phyloP scores from a whole-genome alignment of 2,888 invertebrate species.

The Andrena haemorrhoa region DNA sequence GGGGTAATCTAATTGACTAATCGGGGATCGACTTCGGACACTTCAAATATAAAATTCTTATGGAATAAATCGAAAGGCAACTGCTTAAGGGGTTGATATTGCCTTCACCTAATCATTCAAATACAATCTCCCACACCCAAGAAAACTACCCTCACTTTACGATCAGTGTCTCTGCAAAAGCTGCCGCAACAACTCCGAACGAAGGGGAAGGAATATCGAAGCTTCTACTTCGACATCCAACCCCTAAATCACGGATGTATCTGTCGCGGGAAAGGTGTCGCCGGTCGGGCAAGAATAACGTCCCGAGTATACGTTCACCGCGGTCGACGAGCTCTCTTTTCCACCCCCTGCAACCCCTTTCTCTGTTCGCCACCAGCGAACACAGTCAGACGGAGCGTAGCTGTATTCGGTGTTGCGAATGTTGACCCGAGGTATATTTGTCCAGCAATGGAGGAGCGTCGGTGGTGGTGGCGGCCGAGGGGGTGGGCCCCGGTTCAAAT shows the following conservation, averaged over 20 bases:
- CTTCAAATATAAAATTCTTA: background rate
- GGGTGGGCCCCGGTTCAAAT: constrained; percentile 65
- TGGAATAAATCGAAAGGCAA: too few relatives aligned
- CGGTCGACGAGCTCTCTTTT: constrained; percentile 50
- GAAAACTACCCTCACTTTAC: too few relatives aligned
- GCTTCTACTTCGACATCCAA: background rate
- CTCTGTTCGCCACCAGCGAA: constrained; percentile 46
- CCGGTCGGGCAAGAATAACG: constrained; percentile 12
- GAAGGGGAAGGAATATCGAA: background rate
- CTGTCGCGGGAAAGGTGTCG: constrained; percentile 5
- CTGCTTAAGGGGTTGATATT: too few relatives aligned
- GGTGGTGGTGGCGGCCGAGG: constrained; percentile 46
- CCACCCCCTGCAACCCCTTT: constrained; percentile 29
- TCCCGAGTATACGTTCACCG: constrained; percentile 38
- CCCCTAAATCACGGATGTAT: background rate
- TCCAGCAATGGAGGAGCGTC: constrained; percentile 81
- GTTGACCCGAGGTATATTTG: constrained; percentile 83
- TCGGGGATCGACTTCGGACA: background rate
- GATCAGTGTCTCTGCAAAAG: too few relatives aligned
- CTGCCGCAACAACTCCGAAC: background rate
- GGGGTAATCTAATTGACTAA: constrained; percentile 23
- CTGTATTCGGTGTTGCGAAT: constrained; percentile 76
- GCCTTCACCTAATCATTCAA: too few relatives aligned
- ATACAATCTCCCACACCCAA: too few relatives aligned
- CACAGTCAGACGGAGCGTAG: constrained; percentile 67